Evolutionary conservation across 2,797 vertebrate genomes (phyloP).

Genomic region (Trachops cirrhosus): DNA sequence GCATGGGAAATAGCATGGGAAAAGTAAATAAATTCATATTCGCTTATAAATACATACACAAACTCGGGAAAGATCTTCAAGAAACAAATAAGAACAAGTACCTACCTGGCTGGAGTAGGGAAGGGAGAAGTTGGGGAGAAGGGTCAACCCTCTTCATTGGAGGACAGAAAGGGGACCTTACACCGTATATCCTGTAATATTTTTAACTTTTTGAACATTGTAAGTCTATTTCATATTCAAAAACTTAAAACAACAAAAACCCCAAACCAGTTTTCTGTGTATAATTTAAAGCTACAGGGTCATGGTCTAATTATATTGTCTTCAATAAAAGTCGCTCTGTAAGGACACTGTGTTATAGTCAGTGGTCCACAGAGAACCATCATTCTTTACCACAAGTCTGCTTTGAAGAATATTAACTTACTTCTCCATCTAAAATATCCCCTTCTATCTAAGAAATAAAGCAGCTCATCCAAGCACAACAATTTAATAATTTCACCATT

Average conservation of each 20-base stretch:
- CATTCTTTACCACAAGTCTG: not conserved
- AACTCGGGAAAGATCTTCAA: not conserved
- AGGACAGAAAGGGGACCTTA: not conserved
- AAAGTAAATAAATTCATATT: not conserved
- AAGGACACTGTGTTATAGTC: not conserved
- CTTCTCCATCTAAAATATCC: constrained; percentile 48
- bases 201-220: not conserved
- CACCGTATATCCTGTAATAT: not conserved
- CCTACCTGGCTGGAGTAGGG: not conserved
- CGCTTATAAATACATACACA: not conserved
- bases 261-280: not conserved
- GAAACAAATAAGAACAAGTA: not conserved
- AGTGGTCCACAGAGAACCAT: not conserved
- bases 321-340: not conserved
- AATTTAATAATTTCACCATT: constrained; percentile 47
- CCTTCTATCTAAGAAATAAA: constrained; percentile 47
- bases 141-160: not conserved
- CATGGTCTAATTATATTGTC: not conserved
- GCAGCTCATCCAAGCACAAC: constrained; percentile 42
- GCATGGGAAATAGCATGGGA: not conserved
- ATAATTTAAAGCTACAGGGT: constrained; percentile 21
- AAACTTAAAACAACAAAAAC: constrained; percentile 29
- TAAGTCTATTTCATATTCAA: constrained; percentile 20
- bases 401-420: not conserved
- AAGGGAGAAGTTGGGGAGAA: not conserved